Conservation (phyloP, 2,888 invertebrate genomes). For the Griposia aprilina region DNA sequence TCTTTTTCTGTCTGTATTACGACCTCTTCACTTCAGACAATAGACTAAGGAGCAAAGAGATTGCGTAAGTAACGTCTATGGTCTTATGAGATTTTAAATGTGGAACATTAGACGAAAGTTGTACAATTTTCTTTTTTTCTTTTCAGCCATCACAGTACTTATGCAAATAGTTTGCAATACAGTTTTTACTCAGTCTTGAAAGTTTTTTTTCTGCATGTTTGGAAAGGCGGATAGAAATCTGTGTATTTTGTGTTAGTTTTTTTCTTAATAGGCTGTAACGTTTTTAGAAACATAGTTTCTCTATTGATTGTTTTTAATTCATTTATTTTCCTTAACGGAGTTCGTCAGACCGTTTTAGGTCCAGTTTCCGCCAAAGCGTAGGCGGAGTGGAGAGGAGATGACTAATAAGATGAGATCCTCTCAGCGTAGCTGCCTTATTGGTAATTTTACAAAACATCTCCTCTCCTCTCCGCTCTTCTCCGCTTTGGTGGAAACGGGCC, state of each 20-base stretch:
- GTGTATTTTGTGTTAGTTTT: conserved; percentile 17
- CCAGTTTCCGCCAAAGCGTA: no score
- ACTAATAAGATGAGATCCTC: no score
- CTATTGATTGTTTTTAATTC: conserved; percentile 4
- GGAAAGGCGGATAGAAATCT: conserved; percentile 34
- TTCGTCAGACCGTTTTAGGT: no score
- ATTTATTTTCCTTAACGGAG: not conserved
- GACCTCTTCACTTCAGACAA: conserved; percentile 40
- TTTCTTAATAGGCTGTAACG: conserved; percentile 6
- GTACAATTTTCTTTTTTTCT: conserved; percentile 7
- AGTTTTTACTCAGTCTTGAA: conserved; percentile 38
- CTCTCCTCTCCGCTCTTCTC: no score
- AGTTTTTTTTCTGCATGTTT: conserved; percentile 25
- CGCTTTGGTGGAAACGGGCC: no score
- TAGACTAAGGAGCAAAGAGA: conserved; percentile 37
- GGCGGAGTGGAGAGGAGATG: no score
- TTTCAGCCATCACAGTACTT: conserved; percentile 21
- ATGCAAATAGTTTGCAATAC: conserved; percentile 28
- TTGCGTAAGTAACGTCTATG: conserved; percentile 48
- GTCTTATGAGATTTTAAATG: conserved; percentile 59
- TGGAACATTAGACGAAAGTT: conserved; percentile 46
- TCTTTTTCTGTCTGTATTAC: conserved; percentile 23
- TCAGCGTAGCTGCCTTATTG: no score
- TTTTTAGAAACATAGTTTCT: conserved; percentile 20
- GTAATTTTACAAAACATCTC: no score